These are phyloP conservation scores for Dryococelus australis DNA, from an alignment of 2,888 invertebrate genomes.

Conservation along the genomic window DNA sequence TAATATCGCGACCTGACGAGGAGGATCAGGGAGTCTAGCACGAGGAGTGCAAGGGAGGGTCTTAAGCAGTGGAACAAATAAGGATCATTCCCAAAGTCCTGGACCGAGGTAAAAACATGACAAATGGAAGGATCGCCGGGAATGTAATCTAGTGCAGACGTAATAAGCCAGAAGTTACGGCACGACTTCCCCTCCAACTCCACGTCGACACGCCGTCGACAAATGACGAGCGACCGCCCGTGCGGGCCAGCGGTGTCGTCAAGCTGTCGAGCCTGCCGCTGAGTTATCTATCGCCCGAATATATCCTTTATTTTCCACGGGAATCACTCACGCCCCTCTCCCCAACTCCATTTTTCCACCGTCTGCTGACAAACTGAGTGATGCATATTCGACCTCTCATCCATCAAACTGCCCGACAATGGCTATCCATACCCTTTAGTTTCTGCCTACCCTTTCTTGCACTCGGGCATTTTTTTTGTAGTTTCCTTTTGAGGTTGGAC, in stretches of 20 bases:
- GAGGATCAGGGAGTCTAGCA: no score
- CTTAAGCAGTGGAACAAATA: neutral
- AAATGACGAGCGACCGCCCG: neutral
- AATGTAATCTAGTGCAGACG: slow-evolving; percentile 9
- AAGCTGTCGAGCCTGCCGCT: neutral
- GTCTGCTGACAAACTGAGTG: neutral
- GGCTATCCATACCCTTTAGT: no score
- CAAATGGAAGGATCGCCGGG: neutral
- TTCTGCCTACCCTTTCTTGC: no score
- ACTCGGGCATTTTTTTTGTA: no score
- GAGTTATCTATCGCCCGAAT: neutral
- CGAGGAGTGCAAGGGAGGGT: neutral
- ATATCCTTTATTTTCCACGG: neutral
- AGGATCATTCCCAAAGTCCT: neutral
- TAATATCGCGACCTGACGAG: neutral
- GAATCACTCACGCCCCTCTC: neutral
- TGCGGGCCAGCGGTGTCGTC: no score
- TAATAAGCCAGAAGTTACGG: slow-evolving; percentile 3
- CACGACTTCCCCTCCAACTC: neutral
- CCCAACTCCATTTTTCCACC: neutral
- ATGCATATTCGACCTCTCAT: neutral
- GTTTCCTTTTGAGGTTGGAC: no score
- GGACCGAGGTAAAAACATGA: slow-evolving; percentile 2
- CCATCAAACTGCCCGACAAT: neutral
- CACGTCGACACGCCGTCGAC: neutral